phyloP scores from a whole-genome alignment of 2,888 invertebrate species.

The Protodeltote pygarga region DNA sequence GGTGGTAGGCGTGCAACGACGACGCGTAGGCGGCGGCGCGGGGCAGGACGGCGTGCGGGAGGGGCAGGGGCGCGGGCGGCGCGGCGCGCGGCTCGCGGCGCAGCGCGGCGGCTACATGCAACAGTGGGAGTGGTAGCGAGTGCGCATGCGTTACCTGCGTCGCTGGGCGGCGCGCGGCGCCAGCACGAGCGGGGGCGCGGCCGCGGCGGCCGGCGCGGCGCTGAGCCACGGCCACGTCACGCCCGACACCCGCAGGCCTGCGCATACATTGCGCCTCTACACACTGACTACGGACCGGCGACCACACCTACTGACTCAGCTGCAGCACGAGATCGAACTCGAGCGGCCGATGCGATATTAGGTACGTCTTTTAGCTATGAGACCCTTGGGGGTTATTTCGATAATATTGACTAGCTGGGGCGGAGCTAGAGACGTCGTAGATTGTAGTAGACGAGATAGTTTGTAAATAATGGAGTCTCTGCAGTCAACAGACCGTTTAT shows the following conservation, averaged over 20 bases:
- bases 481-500: conserved; percentile 32
- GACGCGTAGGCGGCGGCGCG: conserved; percentile 91
- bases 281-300: too few relatives aligned
- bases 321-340: conserved; percentile 4
- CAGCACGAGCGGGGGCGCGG: conserved; percentile 90
- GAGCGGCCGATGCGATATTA: conserved; percentile 3
- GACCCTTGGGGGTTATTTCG: too few relatives aligned
- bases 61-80: conserved; percentile 83
- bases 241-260: conserved; percentile 93
- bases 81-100: conserved; percentile 90
- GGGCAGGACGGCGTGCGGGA: conserved; percentile 91
- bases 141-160: conserved; percentile 89
- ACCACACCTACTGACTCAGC: conserved; percentile 35
- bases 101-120: conserved; percentile 88
- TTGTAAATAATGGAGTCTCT: conserved; percentile 9
- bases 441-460: too few relatives aligned
- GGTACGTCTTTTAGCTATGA: background rate
- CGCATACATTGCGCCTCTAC: conserved; percentile 78
- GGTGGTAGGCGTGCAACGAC: conserved; percentile 95
- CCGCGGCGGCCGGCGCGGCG: conserved; percentile 87
- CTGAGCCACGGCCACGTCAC: conserved; percentile 92
- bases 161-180: conserved; percentile 91
- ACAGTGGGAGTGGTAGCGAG: conserved; percentile 56
- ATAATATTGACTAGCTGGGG: too few relatives aligned
- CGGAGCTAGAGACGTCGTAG: conserved; percentile 12